These are phyloP conservation scores for Tetragnatha versicolor DNA, from an alignment of 1,140 invertebrate genomes.

Conservation along the genomic window DNA sequence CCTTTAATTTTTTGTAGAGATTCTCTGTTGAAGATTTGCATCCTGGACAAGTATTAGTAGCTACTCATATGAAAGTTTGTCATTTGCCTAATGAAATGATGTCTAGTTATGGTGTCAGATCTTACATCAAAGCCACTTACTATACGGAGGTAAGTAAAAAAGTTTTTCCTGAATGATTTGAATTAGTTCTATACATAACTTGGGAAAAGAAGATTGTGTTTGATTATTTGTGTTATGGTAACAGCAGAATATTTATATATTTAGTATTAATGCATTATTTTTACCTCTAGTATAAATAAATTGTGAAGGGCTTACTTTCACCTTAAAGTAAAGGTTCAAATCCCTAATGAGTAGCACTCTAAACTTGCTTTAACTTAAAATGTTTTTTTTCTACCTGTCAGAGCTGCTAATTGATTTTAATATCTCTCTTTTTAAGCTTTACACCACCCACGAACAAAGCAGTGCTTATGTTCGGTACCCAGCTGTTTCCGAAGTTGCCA, in stretches of 20 bases:
- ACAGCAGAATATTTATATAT: too few relatives aligned
- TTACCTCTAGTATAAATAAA: too few relatives aligned
- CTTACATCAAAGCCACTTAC: conserved; percentile 43
- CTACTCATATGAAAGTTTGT: conserved; percentile 45
- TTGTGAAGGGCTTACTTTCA: too few relatives aligned
- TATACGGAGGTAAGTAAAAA: conserved; percentile 35
- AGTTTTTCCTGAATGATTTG: too few relatives aligned
- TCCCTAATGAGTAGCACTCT: too few relatives aligned
- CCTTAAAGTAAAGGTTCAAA: too few relatives aligned
- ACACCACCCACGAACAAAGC: conserved; percentile 13
- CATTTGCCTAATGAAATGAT: conserved; percentile 34
- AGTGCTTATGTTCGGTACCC: conserved; percentile 33
- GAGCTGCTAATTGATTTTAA: background rate
- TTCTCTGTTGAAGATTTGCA: conserved; percentile 33
- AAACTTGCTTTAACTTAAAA: background rate
- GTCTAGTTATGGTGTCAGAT: conserved; percentile 4
- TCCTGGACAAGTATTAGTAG: conserved; percentile 45
- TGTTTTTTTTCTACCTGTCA: too few relatives aligned
- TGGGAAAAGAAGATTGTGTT: too few relatives aligned
- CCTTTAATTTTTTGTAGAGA: conserved; percentile 6
- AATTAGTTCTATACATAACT: too few relatives aligned
- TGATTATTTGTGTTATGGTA: too few relatives aligned
- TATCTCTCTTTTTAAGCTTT: conserved; percentile 6
- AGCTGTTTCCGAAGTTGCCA: conserved; percentile 36
- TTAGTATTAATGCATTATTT: too few relatives aligned